These are phyloP conservation scores for Pandemis cinnamomeana DNA, from an alignment of 2,888 invertebrate species.

Conservation along the genomic window DNA sequence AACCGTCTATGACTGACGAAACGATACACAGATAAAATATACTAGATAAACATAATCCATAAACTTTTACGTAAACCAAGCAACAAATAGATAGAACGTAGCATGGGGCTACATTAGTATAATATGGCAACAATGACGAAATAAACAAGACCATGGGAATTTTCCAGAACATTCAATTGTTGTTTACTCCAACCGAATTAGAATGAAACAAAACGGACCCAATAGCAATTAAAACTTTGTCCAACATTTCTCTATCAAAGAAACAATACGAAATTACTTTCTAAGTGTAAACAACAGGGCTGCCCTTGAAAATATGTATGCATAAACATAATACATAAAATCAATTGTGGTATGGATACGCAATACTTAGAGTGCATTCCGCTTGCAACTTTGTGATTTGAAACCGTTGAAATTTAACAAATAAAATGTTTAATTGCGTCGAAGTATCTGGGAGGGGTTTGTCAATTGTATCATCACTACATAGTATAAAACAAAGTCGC, in stretches of 20 bases:
- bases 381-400: slow-evolving; percentile 11
- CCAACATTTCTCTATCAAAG: background rate
- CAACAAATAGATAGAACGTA: no score
- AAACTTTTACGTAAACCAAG: no score
- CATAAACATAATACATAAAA: slow-evolving; percentile 13
- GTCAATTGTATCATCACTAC: no score
- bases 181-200: slow-evolving; percentile 8
- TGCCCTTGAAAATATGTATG: slow-evolving; percentile 5
- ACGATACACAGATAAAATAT: no score
- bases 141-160: background rate
- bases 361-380: slow-evolving; percentile 19
- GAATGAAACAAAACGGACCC: background rate
- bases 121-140: background rate
- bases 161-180: background rate
- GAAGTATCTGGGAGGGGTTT: no score
- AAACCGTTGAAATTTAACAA: background rate
- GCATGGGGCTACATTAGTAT: no score
- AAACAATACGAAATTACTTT: slow-evolving; percentile 20
- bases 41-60: no score
- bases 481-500: no score
- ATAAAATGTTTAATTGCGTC: no score
- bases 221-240: slow-evolving; percentile 2
- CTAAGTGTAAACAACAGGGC: slow-evolving; percentile 15
- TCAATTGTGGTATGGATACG: slow-evolving; percentile 7
- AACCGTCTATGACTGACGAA: no score